Evolutionary conservation across 2,888 invertebrate species (phyloP).

Genomic region (Agrochola macilenta): DNA sequence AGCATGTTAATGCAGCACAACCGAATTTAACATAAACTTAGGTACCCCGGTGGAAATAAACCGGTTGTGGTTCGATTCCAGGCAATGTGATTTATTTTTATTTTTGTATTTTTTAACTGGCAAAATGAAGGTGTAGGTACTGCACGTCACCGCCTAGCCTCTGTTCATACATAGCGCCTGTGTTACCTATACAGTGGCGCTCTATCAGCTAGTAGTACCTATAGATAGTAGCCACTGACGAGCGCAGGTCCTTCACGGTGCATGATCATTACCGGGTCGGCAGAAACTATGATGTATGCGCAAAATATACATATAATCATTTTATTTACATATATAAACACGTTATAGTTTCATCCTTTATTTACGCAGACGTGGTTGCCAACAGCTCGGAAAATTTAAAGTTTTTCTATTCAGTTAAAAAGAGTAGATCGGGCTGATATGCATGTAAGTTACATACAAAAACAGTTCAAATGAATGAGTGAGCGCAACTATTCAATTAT

Average conservation of each 20-base stretch:
- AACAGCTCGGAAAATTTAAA: conserved; percentile 33
- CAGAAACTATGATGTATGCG: neutral
- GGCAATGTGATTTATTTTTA: neutral
- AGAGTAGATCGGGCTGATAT: conserved; percentile 14
- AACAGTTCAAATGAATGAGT: neutral
- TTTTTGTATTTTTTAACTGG: neutral
- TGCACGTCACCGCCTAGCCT: neutral
- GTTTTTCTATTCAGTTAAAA: conserved; percentile 18
- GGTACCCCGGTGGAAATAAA: no score
- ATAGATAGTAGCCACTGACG: no score
- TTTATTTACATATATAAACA: conserved; percentile 4
- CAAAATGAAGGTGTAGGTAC: no score
- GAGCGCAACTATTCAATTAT: neutral
- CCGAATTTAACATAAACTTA: neutral
- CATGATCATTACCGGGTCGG: neutral
- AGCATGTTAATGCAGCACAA: neutral
- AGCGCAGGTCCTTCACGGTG: conserved; percentile 28
- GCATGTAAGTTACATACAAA: conserved; percentile 11
- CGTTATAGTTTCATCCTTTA: conserved; percentile 24
- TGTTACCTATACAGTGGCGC: neutral
- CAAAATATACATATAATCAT: neutral
- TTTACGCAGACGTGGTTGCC: conserved; percentile 40
- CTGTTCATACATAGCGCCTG: neutral
- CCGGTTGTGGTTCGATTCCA: neutral
- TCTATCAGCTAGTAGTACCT: neutral